These are phyloP conservation scores for Oligia latruncula DNA, from an alignment of 2,888 invertebrate species.

Conservation along the genomic window DNA sequence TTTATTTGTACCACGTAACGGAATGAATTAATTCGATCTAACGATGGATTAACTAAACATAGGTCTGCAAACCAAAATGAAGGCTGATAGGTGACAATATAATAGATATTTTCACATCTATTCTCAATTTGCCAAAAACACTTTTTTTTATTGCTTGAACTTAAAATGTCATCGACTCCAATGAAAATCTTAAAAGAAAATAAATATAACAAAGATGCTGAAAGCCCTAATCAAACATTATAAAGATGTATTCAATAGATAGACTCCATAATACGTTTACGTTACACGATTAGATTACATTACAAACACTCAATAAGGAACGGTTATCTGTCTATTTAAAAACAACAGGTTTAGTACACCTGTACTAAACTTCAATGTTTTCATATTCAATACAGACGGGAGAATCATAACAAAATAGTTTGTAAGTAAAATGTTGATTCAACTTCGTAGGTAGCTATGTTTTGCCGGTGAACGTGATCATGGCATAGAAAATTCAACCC, in stretches of 20 bases:
- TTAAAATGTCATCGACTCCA: neutral
- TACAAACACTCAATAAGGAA: conserved; percentile 14
- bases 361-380: conserved; percentile 10
- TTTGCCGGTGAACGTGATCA: neutral
- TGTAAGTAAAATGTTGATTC: conserved; percentile 1
- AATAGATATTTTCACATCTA: conserved; percentile 1
- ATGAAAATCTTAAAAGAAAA: neutral
- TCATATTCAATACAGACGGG: neutral
- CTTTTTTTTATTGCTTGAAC: neutral
- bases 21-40: neutral
- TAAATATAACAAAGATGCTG: neutral
- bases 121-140: neutral
- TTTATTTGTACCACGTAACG: neutral
- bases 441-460: neutral
- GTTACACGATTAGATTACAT: conserved; percentile 31
- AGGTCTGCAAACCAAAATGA: neutral
- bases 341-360: conserved; percentile 8
- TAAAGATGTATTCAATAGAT: conserved; percentile 1
- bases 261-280: neutral
- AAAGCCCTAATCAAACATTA: conserved; percentile 8
- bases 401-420: neutral
- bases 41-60: neutral
- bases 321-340: conserved; percentile 13
- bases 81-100: neutral
- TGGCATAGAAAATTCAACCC: neutral